These are phyloP conservation scores for Dexiosoma caninum DNA, from an alignment of 2,888 invertebrate species.

Conservation along the genomic window DNA sequence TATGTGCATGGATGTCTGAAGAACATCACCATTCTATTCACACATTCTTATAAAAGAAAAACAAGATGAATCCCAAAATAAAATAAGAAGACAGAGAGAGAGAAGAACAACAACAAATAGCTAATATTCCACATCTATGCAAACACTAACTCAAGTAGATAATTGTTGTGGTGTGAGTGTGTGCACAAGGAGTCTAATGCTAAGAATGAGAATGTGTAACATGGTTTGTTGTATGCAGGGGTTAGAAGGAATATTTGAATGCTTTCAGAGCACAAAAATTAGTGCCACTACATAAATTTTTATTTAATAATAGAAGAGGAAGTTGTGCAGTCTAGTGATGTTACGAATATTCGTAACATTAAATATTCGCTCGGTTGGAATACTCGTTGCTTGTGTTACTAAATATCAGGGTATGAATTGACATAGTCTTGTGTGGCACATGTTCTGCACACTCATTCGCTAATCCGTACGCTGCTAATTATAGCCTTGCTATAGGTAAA, in stretches of 20 bases:
- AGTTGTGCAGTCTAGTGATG: conserved; percentile 46
- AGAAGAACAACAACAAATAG: neutral
- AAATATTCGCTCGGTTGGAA: no score
- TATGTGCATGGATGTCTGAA: neutral
- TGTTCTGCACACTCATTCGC: no score
- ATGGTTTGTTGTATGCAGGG: neutral
- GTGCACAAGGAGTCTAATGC: neutral
- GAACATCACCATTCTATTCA: neutral
- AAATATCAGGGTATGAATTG: no score
- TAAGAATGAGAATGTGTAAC: neutral
- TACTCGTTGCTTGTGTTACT: no score
- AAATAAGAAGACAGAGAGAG: conserved; percentile 18
- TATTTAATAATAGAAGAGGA: no score
- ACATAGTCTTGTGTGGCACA: no score
- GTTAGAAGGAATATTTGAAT: conserved; percentile 27
- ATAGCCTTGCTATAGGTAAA: no score
- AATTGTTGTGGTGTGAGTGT: conserved; percentile 20
- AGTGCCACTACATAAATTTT: conserved; percentile 65
- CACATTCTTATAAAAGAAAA: neutral
- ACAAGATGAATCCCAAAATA: conserved; percentile 28
- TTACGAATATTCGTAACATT: no score
- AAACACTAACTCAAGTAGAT: conserved; percentile 9
- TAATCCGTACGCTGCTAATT: no score
- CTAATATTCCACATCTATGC: neutral
- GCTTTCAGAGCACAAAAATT: conserved; percentile 49